phyloP scores from a whole-genome alignment of 2,797 vertebrate genomes.

The Trichosurus vulpecula region DNA sequence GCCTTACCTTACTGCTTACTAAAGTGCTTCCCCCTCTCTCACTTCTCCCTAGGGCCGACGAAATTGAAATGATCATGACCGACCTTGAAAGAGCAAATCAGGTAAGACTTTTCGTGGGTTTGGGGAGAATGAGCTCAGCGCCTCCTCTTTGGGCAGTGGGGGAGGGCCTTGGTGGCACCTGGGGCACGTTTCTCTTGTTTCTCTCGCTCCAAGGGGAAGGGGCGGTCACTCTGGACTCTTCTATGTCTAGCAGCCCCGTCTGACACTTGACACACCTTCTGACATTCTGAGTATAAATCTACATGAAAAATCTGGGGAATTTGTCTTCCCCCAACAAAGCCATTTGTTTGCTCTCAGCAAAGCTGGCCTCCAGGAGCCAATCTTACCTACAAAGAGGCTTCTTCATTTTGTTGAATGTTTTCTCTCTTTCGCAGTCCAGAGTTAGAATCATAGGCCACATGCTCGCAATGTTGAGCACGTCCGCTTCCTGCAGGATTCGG shows the following conservation, averaged over 20 bases:
- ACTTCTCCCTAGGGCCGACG: constrained; percentile 91
- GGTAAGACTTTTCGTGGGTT: constrained; percentile 86
- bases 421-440: not conserved
- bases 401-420: not conserved
- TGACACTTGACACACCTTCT: not conserved
- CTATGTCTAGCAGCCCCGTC: accelerated
- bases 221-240: not conserved
- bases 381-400: no score
- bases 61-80: constrained; percentile 99
- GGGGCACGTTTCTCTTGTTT: not conserved
- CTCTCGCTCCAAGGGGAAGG: not conserved
- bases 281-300: not conserved
- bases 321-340: not conserved
- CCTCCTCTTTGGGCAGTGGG: not conserved
- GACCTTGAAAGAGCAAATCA: constrained; percentile 99
- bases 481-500: not conserved
- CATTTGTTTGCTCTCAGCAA: not conserved
- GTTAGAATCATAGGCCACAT: no score
- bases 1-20: not conserved
- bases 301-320: not conserved
- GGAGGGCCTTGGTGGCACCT: not conserved
- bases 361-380: not conserved
- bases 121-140: not conserved
- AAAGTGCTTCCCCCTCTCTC: constrained; percentile 55
- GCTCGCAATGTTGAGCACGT: accelerated